Conservation (phyloP, 2,888 invertebrate species). For the Caenorhabditis wallacei region DNA sequence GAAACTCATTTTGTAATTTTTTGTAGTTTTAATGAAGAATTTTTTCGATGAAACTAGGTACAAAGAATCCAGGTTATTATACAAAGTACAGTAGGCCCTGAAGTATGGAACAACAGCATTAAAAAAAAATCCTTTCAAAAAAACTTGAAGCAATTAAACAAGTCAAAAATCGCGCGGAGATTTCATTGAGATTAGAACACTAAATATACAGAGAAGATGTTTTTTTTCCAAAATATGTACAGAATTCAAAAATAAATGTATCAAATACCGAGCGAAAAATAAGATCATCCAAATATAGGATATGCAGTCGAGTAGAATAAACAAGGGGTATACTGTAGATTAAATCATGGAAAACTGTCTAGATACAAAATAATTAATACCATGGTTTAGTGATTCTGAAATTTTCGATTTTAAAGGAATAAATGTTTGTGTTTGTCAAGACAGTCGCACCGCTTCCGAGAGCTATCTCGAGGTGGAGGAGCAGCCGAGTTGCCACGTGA, state of each 20-base stretch:
- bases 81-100: no score
- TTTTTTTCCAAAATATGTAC: background rate
- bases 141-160: background rate
- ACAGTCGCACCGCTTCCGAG: conserved; percentile 76
- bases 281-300: no score
- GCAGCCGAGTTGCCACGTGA: background rate
- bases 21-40: no score
- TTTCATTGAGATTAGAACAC: background rate
- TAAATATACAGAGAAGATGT: background rate
- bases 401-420: conserved; percentile 54
- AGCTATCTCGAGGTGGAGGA: conserved; percentile 24
- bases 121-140: no score
- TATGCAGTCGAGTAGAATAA: conserved; percentile 3
- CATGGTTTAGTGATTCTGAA: conserved; percentile 53
- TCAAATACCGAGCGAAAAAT: no score
- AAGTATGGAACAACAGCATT: no score
- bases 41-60: no score
- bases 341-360: background rate
- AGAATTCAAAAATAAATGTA: no score
- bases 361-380: conserved; percentile 35
- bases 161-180: background rate
- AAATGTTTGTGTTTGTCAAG: conserved; percentile 74
- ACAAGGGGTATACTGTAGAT: no score
- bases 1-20: background rate
- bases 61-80: no score